Conservation (phyloP, 2,797 vertebrate species). For the Propithecus perrieri region DNA sequence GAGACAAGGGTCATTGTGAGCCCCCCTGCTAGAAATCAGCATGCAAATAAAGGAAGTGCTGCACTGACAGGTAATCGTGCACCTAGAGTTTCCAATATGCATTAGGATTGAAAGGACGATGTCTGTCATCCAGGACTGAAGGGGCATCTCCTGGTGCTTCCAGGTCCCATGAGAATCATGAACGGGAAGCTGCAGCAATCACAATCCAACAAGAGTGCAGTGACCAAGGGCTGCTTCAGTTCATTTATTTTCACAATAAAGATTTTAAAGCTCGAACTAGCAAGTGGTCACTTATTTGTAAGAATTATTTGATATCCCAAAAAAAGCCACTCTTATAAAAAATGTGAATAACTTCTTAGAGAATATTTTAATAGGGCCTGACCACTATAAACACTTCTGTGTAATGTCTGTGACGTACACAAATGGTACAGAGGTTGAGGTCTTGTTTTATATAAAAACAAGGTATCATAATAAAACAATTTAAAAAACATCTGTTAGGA, state of each 20-base stretch:
- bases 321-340: neutral
- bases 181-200: neutral
- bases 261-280: neutral
- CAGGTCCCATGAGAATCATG: neutral
- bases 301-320: neutral
- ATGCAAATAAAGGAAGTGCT: neutral
- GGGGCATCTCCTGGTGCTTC: neutral
- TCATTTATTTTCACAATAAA: neutral
- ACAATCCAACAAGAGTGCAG: neutral
- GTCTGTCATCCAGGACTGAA: neutral
- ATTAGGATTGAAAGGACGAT: neutral
- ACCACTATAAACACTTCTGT: neutral
- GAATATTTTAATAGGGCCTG: neutral
- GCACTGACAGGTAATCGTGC: neutral
- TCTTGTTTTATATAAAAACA: neutral
- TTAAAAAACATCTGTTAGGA: neutral
- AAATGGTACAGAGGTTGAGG: neutral
- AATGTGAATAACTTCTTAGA: neutral
- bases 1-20: neutral
- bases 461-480: neutral
- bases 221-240: neutral
- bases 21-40: neutral
- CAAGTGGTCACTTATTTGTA: neutral
- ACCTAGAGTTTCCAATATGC: neutral
- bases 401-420: neutral